These are phyloP conservation scores for Stomorhina lunata DNA, from an alignment of 2,888 invertebrate genomes.

Conservation along the genomic window DNA sequence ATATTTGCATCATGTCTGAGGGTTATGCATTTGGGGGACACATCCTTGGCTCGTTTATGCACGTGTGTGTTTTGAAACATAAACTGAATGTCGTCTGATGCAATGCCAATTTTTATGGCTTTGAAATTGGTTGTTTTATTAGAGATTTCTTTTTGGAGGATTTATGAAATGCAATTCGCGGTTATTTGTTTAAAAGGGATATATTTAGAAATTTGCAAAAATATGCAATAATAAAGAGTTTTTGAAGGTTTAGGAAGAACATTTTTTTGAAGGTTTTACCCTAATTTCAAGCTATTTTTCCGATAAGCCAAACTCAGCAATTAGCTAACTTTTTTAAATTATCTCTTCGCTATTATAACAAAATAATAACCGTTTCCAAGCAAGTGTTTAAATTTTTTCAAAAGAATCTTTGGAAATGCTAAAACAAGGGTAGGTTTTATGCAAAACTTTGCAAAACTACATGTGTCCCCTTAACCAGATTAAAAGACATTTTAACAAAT, in stretches of 20 bases:
- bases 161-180: no score
- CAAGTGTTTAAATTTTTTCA: neutral
- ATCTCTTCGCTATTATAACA: neutral
- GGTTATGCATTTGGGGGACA: slow-evolving; percentile 43
- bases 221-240: no score
- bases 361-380: neutral
- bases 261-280: neutral
- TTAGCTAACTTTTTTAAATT: neutral
- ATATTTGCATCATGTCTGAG: slow-evolving; percentile 46
- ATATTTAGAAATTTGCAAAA: no score
- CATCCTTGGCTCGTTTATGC: slow-evolving; percentile 43
- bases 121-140: slow-evolving; percentile 1
- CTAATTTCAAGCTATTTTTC: no score
- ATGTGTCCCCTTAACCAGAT: slow-evolving; percentile 48
- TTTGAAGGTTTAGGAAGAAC: no score
- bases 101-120: slow-evolving; percentile 38
- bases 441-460: neutral
- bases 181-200: no score
- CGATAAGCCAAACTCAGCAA: neutral
- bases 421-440: slow-evolving; percentile 19
- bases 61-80: slow-evolving; percentile 41
- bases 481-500: slow-evolving; percentile 43
- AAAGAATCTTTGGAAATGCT: neutral
- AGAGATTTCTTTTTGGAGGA: neutral
- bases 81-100: slow-evolving; percentile 32